Conservation (phyloP, 2,113 vertebrate genomes). For the Bufo gargarizans region DNA sequence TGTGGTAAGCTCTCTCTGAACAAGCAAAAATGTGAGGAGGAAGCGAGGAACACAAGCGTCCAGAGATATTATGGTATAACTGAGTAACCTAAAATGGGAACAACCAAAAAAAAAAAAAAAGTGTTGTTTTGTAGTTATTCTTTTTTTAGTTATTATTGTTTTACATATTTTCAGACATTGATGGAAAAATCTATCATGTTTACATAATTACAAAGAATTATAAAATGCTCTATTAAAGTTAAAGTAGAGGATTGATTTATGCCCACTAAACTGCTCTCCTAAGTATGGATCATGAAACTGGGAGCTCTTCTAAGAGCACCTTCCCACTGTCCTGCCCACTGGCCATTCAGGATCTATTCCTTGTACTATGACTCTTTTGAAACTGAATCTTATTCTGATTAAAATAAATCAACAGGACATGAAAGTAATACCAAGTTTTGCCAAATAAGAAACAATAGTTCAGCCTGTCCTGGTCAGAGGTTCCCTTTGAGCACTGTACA, state of each 20-base stretch:
- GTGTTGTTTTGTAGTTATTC: too few species aligned
- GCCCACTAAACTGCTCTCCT: neutral
- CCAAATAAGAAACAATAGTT: neutral
- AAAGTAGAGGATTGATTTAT: neutral
- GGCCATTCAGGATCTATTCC: neutral
- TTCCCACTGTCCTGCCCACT: neutral
- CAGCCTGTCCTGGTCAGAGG: neutral
- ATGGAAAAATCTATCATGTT: neutral
- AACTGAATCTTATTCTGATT: neutral
- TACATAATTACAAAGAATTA: neutral
- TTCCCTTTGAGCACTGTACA: neutral
- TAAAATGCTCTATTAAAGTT: neutral
- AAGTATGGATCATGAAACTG: neutral
- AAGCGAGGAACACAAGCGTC: slow-evolving; percentile 83
- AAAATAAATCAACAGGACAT: neutral
- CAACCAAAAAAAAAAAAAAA: too few species aligned
- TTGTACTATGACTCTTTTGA: too few species aligned
- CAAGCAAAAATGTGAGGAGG: slow-evolving; percentile 95
- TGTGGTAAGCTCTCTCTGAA: slow-evolving; percentile 89
- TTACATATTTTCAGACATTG: neutral
- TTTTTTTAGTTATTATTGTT: too few species aligned
- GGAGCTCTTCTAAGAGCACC: neutral
- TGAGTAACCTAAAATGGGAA: slow-evolving; percentile 83
- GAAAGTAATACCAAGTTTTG: neutral
- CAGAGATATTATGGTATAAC: slow-evolving; percentile 86